Base-by-base conservation (phyloP, 2,113 vertebrate genomes). In the Psittacus erithacus region DNA sequence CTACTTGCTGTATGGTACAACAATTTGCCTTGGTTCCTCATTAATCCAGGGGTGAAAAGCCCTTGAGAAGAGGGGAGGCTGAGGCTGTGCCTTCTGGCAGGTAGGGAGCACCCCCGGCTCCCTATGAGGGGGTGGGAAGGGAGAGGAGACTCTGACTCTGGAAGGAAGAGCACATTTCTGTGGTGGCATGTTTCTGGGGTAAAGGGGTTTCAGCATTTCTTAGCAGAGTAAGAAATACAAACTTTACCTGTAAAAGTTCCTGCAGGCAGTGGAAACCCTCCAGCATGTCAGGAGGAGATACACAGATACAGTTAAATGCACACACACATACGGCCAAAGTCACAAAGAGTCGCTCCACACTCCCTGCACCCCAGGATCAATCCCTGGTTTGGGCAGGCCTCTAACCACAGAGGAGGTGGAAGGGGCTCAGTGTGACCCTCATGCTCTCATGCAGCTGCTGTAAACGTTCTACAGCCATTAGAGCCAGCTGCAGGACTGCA, bases 291-390 rank as follows among this genome's bases (percentile, higher is more conserved):
- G 49, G 38, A 78, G 43, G 39, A 43, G 35, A 50, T 12, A 8
- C 1, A 15, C 0, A 27, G 38, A 5, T 27, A 15, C 0, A 49
- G 46, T 29, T 41, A 2, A 17, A 29, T 2, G 8, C 59, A 44
- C 29, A 52, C 8, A 3, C 18, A 23, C 10, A 6, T 0, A 28
- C 0, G 4, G 49, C 13, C 53, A n/a, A 38, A 57, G 29, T 12
- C 20, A 23, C 4, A 20, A 78, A 39, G 10, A 0, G 0, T 39
- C 0, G 0, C 23, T 57, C 20, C 60, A 39, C 20, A 10, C 13
- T 4, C 6, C 13, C 39, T 14, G 57, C 33, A 19, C 15, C 3
- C 25, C 0, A 0, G 8, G 10, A 50, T 10, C 53, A 57, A 2
- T 5, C 23, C 55, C 70, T 16, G 29, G 13, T 57, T 82, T 43